Evolutionary conservation across 2,113 vertebrate genomes (phyloP).

Genomic region (Geococcyx californianus): DNA sequence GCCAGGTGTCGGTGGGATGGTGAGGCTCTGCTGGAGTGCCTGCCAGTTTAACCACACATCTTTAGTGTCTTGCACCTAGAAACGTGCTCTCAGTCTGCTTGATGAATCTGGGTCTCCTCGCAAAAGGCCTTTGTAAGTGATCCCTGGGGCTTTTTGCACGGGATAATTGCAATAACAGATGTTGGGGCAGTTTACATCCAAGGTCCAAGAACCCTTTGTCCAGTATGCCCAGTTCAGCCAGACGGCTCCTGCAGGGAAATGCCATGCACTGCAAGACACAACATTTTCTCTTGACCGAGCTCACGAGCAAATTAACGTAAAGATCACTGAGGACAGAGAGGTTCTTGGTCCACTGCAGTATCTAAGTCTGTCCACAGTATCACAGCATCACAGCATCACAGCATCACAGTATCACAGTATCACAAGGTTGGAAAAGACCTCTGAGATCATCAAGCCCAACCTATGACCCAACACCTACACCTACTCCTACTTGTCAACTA

Average conservation of each 20-base stretch:
- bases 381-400: too few relatives aligned
- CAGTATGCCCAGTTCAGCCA: background rate
- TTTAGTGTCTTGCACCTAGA: background rate
- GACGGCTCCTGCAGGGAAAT: background rate
- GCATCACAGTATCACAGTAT: too few relatives aligned
- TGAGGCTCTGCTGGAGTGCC: background rate
- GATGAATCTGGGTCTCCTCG: background rate
- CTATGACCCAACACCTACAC: too few relatives aligned
- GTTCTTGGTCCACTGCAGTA: background rate
- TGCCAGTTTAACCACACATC: background rate
- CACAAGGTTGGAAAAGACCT: too few relatives aligned
- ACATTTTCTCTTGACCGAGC: background rate
- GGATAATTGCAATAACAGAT: background rate
- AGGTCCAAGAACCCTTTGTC: background rate
- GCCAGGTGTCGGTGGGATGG: background rate
- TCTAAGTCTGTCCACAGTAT: too few relatives aligned
- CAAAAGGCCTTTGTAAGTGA: background rate
- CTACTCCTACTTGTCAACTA: too few relatives aligned
- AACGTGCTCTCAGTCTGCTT: background rate
- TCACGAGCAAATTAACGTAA: background rate
- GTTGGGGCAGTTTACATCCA: background rate
- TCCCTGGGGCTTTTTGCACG: background rate
- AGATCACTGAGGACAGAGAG: background rate
- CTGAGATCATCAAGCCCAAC: too few relatives aligned
- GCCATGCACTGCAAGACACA: background rate